Evolutionary conservation across 2,113 vertebrate genomes (phyloP).

Genomic region (Scortum barcoo): DNA sequence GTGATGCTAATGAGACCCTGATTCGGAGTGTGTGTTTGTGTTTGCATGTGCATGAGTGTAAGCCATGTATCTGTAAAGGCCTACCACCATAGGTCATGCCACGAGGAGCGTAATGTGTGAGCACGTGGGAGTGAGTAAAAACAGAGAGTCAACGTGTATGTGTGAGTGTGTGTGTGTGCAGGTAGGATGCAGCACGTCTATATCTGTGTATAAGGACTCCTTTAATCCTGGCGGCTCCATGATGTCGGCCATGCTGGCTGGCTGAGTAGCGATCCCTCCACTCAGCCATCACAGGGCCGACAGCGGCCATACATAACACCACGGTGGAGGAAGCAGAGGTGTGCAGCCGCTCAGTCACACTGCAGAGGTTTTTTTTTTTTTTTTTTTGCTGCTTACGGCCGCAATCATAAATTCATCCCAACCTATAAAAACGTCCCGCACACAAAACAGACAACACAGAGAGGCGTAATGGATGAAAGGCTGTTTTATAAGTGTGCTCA

Average conservation of each 20-base stretch:
- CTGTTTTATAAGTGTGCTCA: slow-evolving; percentile 77
- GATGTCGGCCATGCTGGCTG: slow-evolving; percentile 56
- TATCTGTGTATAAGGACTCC: slow-evolving; percentile 45
- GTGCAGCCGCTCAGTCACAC: slow-evolving; percentile 54
- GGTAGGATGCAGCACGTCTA: slow-evolving; percentile 11
- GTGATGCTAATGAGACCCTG: slow-evolving; percentile 85
- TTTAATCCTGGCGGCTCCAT: slow-evolving; percentile 58
- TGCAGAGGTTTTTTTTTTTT: slow-evolving; percentile 29
- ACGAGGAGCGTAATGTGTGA: slow-evolving; percentile 31
- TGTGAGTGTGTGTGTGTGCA: slow-evolving; percentile 9
- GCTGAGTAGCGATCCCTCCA: slow-evolving; percentile 54
- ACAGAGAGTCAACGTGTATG: neutral
- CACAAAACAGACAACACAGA: slow-evolving; percentile 72
- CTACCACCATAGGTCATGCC: slow-evolving; percentile 65
- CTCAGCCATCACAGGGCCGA: slow-evolving; percentile 42
- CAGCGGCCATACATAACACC: slow-evolving; percentile 22
- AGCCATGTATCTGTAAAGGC: slow-evolving; percentile 64
- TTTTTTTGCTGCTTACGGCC: slow-evolving; percentile 28
- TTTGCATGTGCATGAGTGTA: slow-evolving; percentile 66
- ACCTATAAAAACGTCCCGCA: slow-evolving; percentile 61
- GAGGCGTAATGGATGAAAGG: slow-evolving; percentile 73
- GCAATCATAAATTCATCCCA: slow-evolving; percentile 71
- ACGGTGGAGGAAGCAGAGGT: slow-evolving; percentile 25
- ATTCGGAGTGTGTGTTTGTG: slow-evolving; percentile 74
- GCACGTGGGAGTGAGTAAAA: slow-evolving; percentile 34